Percentiles rank a stretch among this genome's conserved stretches.
phyloP scores from a whole-genome alignment of 1,140 invertebrate species.

The Myzus persicae region DNA sequence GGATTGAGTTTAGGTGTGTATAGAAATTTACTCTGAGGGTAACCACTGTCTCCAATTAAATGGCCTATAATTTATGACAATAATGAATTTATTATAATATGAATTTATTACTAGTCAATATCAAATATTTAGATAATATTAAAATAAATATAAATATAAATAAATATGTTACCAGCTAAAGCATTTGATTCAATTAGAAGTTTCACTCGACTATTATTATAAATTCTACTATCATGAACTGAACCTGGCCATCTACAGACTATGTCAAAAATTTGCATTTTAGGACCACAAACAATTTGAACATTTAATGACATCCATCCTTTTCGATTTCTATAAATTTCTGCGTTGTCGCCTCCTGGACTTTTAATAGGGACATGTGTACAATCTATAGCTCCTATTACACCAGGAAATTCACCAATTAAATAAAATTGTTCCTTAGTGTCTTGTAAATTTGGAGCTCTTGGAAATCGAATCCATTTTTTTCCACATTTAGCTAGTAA shows the following conservation, averaged over 20 bases:
- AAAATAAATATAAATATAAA: neutral
- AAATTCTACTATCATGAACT: slow-evolving; percentile 63
- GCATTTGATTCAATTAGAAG: neutral
- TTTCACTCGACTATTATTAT: slow-evolving; percentile 50
- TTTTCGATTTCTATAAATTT: slow-evolving; percentile 65
- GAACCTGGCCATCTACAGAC: slow-evolving; percentile 63
- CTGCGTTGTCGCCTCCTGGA: slow-evolving; percentile 60
- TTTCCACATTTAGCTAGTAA: too few species aligned
- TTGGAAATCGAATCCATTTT: too few species aligned
- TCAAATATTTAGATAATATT: neutral
- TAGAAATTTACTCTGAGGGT: slow-evolving; percentile 36
- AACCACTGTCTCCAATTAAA: slow-evolving; percentile 60
- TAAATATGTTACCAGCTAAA: neutral
- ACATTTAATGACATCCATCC: slow-evolving; percentile 64
- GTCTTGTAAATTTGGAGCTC: neutral
- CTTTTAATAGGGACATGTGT: slow-evolving; percentile 64
- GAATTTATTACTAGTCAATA: too few species aligned
- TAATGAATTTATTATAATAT: too few species aligned
- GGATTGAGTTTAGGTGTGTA: slow-evolving; percentile 56
- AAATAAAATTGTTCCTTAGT: slow-evolving; percentile 13
- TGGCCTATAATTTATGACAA: neutral
- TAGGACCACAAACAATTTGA: slow-evolving; percentile 63
- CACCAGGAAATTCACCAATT: slow-evolving; percentile 62
- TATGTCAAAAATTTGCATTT: slow-evolving; percentile 63
- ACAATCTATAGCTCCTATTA: slow-evolving; percentile 65